Evolutionary conservation across 1,140 invertebrate species (phyloP), one percentile per base, ranked within the genome.

Genomic region (Hormaphis cornu): DNA sequence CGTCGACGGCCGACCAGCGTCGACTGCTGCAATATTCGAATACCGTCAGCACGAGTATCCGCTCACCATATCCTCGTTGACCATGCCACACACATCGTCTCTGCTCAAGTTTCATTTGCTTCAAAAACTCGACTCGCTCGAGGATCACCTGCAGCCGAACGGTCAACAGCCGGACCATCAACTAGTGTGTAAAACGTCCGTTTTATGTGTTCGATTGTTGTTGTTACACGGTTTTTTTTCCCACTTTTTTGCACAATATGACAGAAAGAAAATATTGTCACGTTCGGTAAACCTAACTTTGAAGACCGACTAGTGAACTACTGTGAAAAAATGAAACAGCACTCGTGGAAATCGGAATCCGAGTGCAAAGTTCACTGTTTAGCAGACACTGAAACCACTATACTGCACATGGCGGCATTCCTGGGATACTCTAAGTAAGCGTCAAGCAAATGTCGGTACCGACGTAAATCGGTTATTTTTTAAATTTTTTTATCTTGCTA

Each of bases 371-470:
- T 48, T 7, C 33, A 48, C 6, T 44, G 30, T 16, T 33, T 66
- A 75, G n/a, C n/a, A n/a, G 78, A 61, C 83, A 87, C 61, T 28
- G 88, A 87, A 37, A 90, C 93, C 77, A 93, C 91, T 0, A 80
- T 97, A 18, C 81, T 97, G 5, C 94, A 97, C 77, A 79, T 96
- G 73, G 89, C 93, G 33, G 91, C 94, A 3, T 89, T 88, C 30
- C 80, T 95, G 52, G 93, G 93, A 3, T 94, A 91, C 75, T 86
- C 88, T 2, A 77, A 76, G 78, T 82, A 72, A 56, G 28, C 20
- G 7, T 20, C 30, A 46, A 52, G 9, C 50, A 10, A 52, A 6
- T 33, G 30, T 33, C 9, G 9, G 4, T 6, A 33, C 9, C 30
- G 9, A 33, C 30, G 9, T 33, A 33, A 33, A 6, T 33, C n/a